Conservation (phyloP, 2,113 vertebrate species). For the Chaetorhynchus papuensis region DNA sequence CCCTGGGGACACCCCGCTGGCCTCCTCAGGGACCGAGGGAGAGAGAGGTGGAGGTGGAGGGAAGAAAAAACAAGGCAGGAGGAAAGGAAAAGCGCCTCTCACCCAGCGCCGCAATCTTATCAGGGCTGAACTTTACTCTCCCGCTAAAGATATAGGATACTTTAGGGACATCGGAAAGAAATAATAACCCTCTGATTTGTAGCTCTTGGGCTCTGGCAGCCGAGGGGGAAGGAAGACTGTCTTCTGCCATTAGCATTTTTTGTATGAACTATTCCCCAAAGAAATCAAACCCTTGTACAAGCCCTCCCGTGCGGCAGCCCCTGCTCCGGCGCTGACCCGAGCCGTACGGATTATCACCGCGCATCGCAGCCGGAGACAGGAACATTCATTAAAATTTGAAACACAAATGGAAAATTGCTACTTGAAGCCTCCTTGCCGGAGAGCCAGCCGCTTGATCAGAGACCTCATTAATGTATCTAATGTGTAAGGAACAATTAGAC, state of each 20-base stretch:
- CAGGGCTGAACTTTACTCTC: constrained; percentile 62
- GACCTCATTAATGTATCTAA: constrained; percentile 67
- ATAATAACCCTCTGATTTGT: constrained; percentile 61
- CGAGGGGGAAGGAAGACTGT: neutral
- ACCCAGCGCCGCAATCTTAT: constrained; percentile 47
- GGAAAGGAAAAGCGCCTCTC: constrained; percentile 4
- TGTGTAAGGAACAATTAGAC: constrained; percentile 49
- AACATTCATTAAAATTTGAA: constrained; percentile 77
- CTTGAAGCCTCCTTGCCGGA: constrained; percentile 68
- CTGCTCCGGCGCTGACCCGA: constrained; percentile 36
- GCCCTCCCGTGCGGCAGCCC: constrained; percentile 23
- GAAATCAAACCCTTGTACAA: constrained; percentile 64
- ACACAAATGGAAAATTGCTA: constrained; percentile 77
- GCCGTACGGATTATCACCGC: constrained; percentile 26
- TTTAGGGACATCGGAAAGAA: constrained; percentile 64
- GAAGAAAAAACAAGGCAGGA: neutral
- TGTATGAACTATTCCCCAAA: constrained; percentile 47
- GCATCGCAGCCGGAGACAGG: constrained; percentile 54
- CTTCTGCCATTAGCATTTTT: constrained; percentile 34
- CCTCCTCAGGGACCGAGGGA: neutral
- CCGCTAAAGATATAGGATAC: constrained; percentile 58
- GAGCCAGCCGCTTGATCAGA: constrained; percentile 60
- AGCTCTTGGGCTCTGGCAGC: constrained; percentile 17
- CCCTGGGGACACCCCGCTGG: neutral
- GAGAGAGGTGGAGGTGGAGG: neutral